Percentiles rank a stretch among this genome's conserved stretches.
These are phyloP conservation scores for Brevimyrus niger DNA, from an alignment of 2,113 vertebrate species.

Conservation along the genomic window DNA sequence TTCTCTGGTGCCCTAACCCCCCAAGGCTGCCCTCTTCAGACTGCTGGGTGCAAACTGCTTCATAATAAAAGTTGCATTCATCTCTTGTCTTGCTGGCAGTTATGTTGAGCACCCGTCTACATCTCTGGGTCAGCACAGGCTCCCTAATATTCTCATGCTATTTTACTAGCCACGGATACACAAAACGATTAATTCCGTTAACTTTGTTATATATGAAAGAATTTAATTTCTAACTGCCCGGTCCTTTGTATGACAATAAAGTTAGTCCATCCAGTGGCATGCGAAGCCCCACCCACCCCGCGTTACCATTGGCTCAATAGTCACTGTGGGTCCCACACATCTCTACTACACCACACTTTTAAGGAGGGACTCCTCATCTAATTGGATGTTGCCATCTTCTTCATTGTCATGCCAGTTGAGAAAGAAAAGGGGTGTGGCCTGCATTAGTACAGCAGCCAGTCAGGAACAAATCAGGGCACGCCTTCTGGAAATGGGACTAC, in stretches of 20 bases:
- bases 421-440: not conserved
- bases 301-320: not conserved
- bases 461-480: not conserved
- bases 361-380: not conserved
- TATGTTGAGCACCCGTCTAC: not conserved
- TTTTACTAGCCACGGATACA: not conserved
- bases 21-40: not conserved
- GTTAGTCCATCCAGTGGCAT: not conserved
- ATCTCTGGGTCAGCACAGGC: not conserved
- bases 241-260: not conserved
- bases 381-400: not conserved
- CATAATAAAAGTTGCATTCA: not conserved
- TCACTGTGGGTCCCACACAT: not conserved
- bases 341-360: not conserved
- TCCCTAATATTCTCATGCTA: not conserved
- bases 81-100: not conserved
- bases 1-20: not conserved
- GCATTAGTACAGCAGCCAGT: not conserved
- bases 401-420: not conserved
- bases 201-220: not conserved
- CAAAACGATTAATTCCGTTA: not conserved
- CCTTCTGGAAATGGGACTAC: not conserved
- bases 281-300: not conserved
- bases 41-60: not conserved
- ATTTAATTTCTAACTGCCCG: not conserved